Base-by-base conservation (phyloP, 2,888 invertebrate species). In the Anoplius nigerrimus region DNA sequence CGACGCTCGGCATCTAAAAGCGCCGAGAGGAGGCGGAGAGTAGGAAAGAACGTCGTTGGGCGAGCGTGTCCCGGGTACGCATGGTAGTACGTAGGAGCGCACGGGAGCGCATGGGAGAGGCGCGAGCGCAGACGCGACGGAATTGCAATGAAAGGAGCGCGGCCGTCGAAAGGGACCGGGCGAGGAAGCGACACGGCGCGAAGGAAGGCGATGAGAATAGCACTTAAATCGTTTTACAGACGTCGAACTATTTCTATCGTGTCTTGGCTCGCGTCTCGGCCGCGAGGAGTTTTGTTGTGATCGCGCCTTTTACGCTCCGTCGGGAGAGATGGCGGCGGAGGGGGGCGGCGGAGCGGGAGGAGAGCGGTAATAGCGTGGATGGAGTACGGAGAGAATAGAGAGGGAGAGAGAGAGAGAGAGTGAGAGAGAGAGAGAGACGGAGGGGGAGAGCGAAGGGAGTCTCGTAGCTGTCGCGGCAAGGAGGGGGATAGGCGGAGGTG, bases 151-250 rank as follows among this genome's bases (percentile, higher is more conserved):
- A 54, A 54, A 54, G 27, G 34, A 27, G 27, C 34, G 27, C 18
- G 11, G 16, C 11, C 24, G 27, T 22, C 18, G 18, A 18, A 16
- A n/a, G 27, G 18, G 22, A 15, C 18, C n/a, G 21, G 21, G 11
- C 16, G 57, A 58, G 61, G 66, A 63, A 62, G 62, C 48, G 62
- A 13, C 15, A 15, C 51, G 21, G 27, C 42, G 18, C 21, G 27
- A 57, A 21, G 42, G 20, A 53, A 56, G 45, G 66, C 48, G 57
- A 63, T 63, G 58, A 63, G 69, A 69, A 69, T 72, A 64, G 64
- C 64, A 62, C 62, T 70, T 65, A 67, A 72, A 74, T 74, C 73
- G 74, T 59, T 70, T 72, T 65, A 70, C 66, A 48, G 52, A 61
- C 52, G 72, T 70, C 64, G 66, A 72, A 70, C 66, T 62, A 67